Base-by-base conservation (phyloP, 2,888 invertebrate genomes). In the Suillia variegata region DNA sequence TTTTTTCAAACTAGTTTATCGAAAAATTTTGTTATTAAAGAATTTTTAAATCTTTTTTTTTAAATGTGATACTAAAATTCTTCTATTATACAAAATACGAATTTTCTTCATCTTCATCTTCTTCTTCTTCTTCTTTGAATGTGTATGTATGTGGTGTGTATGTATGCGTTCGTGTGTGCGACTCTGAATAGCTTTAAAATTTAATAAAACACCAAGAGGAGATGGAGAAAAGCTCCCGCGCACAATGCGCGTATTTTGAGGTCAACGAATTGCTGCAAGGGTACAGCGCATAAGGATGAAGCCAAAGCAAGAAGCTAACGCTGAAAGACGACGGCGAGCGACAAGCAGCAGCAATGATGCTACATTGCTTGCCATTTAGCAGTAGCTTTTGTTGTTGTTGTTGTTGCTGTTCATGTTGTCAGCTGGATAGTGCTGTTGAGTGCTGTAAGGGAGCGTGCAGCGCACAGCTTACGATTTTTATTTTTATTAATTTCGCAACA, bases 241-340 rank as follows among this genome's bases (percentile, higher is more conserved):
- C 26, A 26, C 5, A 10, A 26, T 26, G 26, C n/a, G 26, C 26
- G 26, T 26, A 26, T 6, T 26, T 26, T 59, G 64, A 61, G 66
- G 66, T 75, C 75, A 67, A 64, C 72, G 74, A 63, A 67, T 72
- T 69, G 56, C 59, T 59, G 64, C 70, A 73, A 69, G 76, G 74
- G 68, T 71, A 58, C 13, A 4, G n/a, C n/a, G n/a, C 38, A 45
- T 15, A 8, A n/a, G n/a, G n/a, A 47, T 26, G 24, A 58, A 61
- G 56, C 61, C 59, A 62, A 61, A 59, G 62, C 47, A 62, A 58
- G 62, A 62, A 55, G 60, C 61, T 56, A 67, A 55, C 61, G 73
- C 66, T 66, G 64, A 62, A 62, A 52, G 34, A n/a, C 42, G 34
- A n/a, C 24, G 38, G 6, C 12, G 31, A 31, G 31, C 31, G 12